Evolutionary conservation across 2,797 vertebrate genomes (phyloP), one percentile per base, ranked within the genome.

Genomic region (Ispidina lecontei): DNA sequence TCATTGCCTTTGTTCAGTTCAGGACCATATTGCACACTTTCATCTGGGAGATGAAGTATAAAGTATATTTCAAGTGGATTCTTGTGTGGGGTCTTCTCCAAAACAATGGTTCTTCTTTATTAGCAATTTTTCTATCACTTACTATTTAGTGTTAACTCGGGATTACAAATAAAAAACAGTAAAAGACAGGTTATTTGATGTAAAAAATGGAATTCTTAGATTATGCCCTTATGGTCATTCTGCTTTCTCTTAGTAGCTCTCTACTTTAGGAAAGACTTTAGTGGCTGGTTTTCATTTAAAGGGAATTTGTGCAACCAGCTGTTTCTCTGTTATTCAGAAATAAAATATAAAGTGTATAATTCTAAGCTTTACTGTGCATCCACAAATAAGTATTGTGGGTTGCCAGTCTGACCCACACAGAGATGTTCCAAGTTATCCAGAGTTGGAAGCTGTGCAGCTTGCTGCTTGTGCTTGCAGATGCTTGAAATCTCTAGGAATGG

Each of bases 281-380:
- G 62, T 46, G 70, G 17, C 44, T 76, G 64, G 28, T n/a, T 91
- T 79, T 91, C n/a, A 81, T 90, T 75, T 89, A 52, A 62, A 44
- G 79, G 52, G 59, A 93, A 74, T 86, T 90, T 56, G 31, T 87
- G 64, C 37, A 93, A 47, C 63, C 29, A 59, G 43, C 1, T 2
- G 18, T 41, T 65, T 62, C 52, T 87, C 76, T 79, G 15, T 58
- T 58, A 47, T 85, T 82, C 39, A 59, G 7, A 65, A 72, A 81
- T 58, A 25, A 73, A 81, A 74, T 37, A 12, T 54, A 79, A 54
- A 28, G 14, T 1, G 1, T 82, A 28, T 92, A 70, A 83, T 90
- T 83, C 52, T 83, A 28, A 72, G 46, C 54, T 92, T 87, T 83
- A 52, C 12, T 80, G 19, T 72, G 72, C n/a, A 1, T 49, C 85